These are phyloP conservation scores for Paramormyrops hopkinsi DNA, from an alignment of 2,797 vertebrate species.

Conservation along the genomic window DNA sequence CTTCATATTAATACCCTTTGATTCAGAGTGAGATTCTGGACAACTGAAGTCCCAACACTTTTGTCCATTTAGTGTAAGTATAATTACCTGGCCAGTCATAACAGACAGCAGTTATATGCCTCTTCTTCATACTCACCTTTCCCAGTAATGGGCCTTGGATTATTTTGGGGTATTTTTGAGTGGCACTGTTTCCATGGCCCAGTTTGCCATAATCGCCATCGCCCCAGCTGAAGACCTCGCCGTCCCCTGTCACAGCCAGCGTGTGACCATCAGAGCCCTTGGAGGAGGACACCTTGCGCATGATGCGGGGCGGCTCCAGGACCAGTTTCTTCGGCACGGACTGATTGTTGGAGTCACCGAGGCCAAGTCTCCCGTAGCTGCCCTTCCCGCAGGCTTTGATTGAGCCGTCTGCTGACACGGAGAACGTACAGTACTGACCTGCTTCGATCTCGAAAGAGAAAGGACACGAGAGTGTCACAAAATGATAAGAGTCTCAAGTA, in stretches of 20 bases:
- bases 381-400: constrained; percentile 73
- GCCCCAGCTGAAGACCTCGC: constrained; percentile 75
- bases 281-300: constrained; percentile 72
- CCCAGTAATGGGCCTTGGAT: constrained; percentile 72
- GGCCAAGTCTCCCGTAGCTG: constrained; percentile 70
- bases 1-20: neutral
- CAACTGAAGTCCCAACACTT: neutral
- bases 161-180: constrained; percentile 75
- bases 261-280: constrained; percentile 75
- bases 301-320: constrained; percentile 66
- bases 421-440: constrained; percentile 76
- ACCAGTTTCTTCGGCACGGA: constrained; percentile 71
- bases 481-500: neutral
- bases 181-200: constrained; percentile 74
- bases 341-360: constrained; percentile 76
- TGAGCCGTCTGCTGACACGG: constrained; percentile 67
- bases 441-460: constrained; percentile 62
- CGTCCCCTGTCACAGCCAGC: constrained; percentile 69
- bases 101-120: neutral
- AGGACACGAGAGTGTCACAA: neutral
- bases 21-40: neutral
- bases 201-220: constrained; percentile 75
- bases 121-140: constrained; percentile 53
- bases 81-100: neutral
- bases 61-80: neutral